Conservation (phyloP, 2,888 invertebrate genomes). For the Malthinus seriepunctatus region DNA sequence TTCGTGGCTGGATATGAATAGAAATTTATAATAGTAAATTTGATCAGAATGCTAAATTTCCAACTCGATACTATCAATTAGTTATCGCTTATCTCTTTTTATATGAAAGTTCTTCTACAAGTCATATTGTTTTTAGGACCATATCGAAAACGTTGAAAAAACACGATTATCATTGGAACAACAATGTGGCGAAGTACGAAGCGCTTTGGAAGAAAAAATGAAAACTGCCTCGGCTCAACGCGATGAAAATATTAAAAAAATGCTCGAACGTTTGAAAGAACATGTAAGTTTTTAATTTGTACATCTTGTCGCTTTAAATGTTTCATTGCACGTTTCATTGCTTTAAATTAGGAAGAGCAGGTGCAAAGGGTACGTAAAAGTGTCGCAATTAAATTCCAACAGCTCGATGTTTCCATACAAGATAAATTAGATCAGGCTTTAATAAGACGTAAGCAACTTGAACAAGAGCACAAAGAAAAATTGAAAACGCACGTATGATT, state of each 20-base stretch:
- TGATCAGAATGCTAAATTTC: no score
- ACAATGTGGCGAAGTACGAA: slow-evolving; percentile 83
- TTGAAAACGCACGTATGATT: slow-evolving; percentile 75
- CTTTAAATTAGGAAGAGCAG: slow-evolving; percentile 68
- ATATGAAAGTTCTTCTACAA: no score
- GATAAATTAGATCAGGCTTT: slow-evolving; percentile 70
- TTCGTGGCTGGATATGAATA: no score
- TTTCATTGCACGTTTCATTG: slow-evolving; percentile 42
- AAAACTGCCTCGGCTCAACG: slow-evolving; percentile 86
- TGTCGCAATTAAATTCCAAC: slow-evolving; percentile 69
- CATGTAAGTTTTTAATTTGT: slow-evolving; percentile 73
- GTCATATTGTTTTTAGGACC: slow-evolving; percentile 53
- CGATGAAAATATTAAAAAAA: slow-evolving; percentile 88
- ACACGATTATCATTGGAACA: slow-evolving; percentile 79
- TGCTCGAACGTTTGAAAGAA: slow-evolving; percentile 88
- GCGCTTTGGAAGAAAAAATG: slow-evolving; percentile 86
- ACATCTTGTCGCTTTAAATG: background rate
- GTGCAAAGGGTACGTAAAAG: slow-evolving; percentile 70
- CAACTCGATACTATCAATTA: no score
- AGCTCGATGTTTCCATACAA: slow-evolving; percentile 71
- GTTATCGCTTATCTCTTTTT: no score
- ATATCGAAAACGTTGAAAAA: slow-evolving; percentile 67
- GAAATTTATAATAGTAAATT: no score
- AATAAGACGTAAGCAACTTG: slow-evolving; percentile 72
- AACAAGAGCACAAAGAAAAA: slow-evolving; percentile 78